phyloP scores from a whole-genome alignment of 2,888 invertebrate species.

The Hirtodrosophila cameraria region DNA sequence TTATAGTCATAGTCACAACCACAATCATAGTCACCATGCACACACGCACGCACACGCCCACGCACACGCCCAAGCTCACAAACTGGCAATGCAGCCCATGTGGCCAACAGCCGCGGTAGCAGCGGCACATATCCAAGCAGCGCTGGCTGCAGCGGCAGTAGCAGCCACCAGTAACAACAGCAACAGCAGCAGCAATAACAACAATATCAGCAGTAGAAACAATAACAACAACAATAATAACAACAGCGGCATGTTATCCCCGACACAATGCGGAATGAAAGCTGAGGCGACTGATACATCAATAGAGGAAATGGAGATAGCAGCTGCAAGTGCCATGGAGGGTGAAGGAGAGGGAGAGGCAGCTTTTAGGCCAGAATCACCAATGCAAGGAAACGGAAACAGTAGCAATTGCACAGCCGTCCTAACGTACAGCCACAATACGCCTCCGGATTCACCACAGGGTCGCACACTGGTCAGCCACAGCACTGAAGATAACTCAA shows the following conservation, averaged over 20 bases:
- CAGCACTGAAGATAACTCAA: conserved; percentile 17
- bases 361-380: conserved; percentile 37
- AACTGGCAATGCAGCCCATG: conserved; percentile 80
- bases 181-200: conserved; percentile 44
- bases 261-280: neutral
- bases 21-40: conserved; percentile 8
- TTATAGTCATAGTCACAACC: conserved; percentile 32
- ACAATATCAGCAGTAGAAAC: conserved; percentile 8
- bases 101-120: conserved; percentile 88
- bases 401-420: neutral
- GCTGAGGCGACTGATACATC: conserved; percentile 14
- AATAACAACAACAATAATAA: conserved; percentile 51
- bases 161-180: conserved; percentile 51
- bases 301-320: conserved; percentile 3
- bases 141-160: conserved; percentile 81
- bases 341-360: too few species aligned
- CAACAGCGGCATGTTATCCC: conserved; percentile 13
- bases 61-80: conserved; percentile 43
- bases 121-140: conserved; percentile 87
- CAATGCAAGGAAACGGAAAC: too few species aligned
- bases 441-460: conserved; percentile 66
- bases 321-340: neutral
- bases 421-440: conserved; percentile 51
- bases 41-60: conserved; percentile 17
- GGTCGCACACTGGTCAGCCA: conserved; percentile 8